phyloP scores from a whole-genome alignment of 2,888 invertebrate species.

The Apodemia zela region DNA sequence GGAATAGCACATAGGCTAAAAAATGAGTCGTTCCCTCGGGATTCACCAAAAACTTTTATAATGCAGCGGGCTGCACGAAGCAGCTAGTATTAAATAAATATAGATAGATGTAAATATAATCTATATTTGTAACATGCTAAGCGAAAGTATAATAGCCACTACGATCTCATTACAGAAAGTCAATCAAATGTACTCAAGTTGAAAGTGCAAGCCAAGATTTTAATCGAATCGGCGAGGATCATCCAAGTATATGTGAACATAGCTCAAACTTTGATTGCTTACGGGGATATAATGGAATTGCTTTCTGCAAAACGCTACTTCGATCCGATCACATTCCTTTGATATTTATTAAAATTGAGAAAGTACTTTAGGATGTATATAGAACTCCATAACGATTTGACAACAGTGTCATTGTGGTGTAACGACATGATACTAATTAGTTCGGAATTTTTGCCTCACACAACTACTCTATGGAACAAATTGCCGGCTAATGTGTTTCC shows the following conservation, averaged over 20 bases:
- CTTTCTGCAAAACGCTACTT: constrained; percentile 20
- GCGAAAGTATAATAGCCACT: neutral
- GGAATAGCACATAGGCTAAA: too few relatives aligned
- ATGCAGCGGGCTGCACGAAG: too few relatives aligned
- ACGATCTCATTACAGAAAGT: constrained; percentile 14
- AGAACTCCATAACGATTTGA: neutral
- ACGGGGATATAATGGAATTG: constrained; percentile 41
- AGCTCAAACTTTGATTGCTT: constrained; percentile 39
- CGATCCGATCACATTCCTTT: constrained; percentile 8
- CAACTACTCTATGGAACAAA: too few relatives aligned
- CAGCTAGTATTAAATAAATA: too few relatives aligned
- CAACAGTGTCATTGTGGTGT: neutral
- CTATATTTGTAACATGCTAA: neutral
- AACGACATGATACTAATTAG: too few relatives aligned
- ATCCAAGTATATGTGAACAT: constrained; percentile 31
- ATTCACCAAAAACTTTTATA: too few relatives aligned
- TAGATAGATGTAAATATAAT: too few relatives aligned
- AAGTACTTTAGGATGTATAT: neutral
- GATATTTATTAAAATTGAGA: constrained; percentile 10
- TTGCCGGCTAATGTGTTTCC: too few relatives aligned
- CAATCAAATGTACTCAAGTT: constrained; percentile 23
- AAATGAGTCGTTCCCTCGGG: too few relatives aligned
- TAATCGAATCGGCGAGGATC: constrained; percentile 36
- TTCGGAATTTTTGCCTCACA: too few relatives aligned
- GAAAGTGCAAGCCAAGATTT: constrained; percentile 39